Conservation (phyloP, 2,888 invertebrate species). For the Pachydiplax longipennis region DNA sequence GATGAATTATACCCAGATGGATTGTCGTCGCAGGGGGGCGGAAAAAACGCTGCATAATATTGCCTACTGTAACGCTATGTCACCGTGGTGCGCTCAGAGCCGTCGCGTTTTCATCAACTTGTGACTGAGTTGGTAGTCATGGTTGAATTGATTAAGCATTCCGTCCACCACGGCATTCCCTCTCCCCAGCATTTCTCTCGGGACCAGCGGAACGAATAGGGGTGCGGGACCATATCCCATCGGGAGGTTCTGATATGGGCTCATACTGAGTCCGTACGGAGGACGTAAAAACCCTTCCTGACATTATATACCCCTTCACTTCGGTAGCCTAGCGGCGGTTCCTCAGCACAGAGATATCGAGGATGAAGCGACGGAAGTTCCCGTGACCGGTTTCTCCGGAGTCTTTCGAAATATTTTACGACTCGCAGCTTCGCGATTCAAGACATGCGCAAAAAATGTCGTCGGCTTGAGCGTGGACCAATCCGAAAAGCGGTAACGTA, state of each 20-base stretch:
- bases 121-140: neutral
- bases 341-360: neutral
- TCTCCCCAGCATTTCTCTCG: neutral
- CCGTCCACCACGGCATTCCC: neutral
- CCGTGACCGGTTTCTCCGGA: neutral
- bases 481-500: neutral
- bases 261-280: neutral
- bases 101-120: neutral
- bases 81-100: neutral
- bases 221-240: neutral
- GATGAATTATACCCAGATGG: neutral
- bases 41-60: neutral
- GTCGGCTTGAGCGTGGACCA: neutral
- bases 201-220: neutral
- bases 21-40: neutral
- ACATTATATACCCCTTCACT: neutral
- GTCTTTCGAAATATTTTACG: neutral
- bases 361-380: neutral
- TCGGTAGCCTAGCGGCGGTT: neutral
- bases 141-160: constrained; percentile 33
- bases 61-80: neutral
- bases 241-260: neutral
- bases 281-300: neutral
- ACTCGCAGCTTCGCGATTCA: neutral
- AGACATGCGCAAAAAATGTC: neutral